Conservation (phyloP, 1,140 invertebrate genomes). For the Plectus sambesii region DNA sequence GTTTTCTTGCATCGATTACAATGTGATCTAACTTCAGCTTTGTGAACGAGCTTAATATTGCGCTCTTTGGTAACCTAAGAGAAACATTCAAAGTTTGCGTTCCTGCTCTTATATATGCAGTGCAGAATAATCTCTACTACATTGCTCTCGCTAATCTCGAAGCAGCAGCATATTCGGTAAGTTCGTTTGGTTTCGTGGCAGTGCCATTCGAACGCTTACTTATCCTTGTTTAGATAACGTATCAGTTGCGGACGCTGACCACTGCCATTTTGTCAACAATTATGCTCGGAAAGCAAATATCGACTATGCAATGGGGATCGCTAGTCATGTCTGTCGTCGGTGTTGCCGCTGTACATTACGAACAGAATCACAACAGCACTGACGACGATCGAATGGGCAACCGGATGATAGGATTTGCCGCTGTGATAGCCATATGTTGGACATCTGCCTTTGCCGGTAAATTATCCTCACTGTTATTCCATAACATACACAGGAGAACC, state of each 20-base stretch:
- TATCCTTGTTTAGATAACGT: conserved; percentile 39
- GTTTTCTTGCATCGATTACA: too few relatives aligned
- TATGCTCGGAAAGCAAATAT: conserved; percentile 28
- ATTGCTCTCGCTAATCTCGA: conserved; percentile 24
- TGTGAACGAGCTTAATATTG: too few relatives aligned
- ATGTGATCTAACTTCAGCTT: too few relatives aligned
- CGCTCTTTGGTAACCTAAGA: too few relatives aligned
- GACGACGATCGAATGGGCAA: conserved; percentile 9
- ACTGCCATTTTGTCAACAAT: conserved; percentile 36
- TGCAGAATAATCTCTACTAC: conserved; percentile 30
- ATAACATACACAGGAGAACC: too few relatives aligned
- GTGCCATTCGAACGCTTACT: too few relatives aligned
- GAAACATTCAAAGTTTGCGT: conserved; percentile 13
- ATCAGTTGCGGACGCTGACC: conserved; percentile 44
- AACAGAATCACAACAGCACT: conserved; percentile 33
- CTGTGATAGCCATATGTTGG: conserved; percentile 40
- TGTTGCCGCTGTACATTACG: conserved; percentile 34
- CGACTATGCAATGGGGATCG: conserved; percentile 31
- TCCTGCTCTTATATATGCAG: conserved; percentile 26
- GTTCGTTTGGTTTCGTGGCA: too few relatives aligned
- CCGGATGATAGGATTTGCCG: conserved; percentile 33
- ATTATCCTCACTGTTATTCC: too few relatives aligned
- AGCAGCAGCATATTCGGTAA: conserved; percentile 23
- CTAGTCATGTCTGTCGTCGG: conserved; percentile 30
- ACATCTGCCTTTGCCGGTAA: conserved; percentile 43